Percentiles rank a stretch among this genome's conserved stretches.
Evolutionary conservation across 1,140 invertebrate species (phyloP).

Genomic region (Ostrea edulis): DNA sequence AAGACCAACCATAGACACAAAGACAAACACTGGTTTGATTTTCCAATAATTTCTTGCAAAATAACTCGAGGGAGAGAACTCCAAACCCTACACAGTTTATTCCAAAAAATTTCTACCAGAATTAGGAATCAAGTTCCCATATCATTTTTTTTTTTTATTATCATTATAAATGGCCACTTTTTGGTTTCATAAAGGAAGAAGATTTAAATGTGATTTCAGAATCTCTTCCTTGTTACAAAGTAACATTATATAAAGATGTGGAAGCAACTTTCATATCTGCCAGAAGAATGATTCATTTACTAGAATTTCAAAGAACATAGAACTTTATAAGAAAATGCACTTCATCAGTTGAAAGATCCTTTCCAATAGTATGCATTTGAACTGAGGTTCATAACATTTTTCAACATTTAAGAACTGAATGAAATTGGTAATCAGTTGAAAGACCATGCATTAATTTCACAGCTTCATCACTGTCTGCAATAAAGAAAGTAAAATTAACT

Average conservation of each 20-base stretch:
- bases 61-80: not conserved
- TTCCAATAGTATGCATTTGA: no score
- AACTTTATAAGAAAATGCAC: no score
- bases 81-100: not conserved
- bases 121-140: no score
- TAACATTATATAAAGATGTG: not conserved
- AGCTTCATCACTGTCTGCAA: not conserved
- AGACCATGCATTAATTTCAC: not conserved
- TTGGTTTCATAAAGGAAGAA: not conserved
- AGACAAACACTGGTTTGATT: not conserved
- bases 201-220: no score
- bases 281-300: no score
- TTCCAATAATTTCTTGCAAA: constrained; percentile 8
- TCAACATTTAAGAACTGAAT: not conserved
- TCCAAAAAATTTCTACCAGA: not conserved
- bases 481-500: not conserved
- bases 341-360: no score
- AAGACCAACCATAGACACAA: not conserved
- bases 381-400: not conserved
- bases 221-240: not conserved
- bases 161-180: no score
- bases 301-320: no score
- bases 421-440: not conserved
- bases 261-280: no score
- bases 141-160: no score